A percentile compares a stretch with the other conserved stretches of the same genome.
Evolutionary conservation across 2,797 vertebrate species (phyloP).

Genomic region (Hephaestus fuliginosus): DNA sequence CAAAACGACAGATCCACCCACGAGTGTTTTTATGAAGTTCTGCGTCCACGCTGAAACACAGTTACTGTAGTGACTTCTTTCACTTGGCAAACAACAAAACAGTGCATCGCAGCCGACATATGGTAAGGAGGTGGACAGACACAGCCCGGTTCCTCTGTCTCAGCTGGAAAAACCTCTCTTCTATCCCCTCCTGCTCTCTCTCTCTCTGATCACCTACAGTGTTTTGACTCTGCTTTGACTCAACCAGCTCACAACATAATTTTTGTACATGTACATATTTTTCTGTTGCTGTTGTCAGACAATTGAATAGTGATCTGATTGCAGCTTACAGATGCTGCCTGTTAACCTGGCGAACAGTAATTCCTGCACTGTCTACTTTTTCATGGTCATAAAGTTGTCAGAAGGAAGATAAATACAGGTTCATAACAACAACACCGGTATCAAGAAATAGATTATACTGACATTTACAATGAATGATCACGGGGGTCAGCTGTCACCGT

Average conservation of each 20-base stretch:
- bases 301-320: background rate
- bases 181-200: background rate
- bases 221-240: slow-evolving; percentile 5
- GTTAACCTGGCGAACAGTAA: background rate
- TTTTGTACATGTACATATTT: background rate
- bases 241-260: background rate
- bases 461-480: background rate
- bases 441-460: background rate
- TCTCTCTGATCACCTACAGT: background rate
- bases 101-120: background rate
- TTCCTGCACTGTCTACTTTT: background rate
- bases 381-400: background rate
- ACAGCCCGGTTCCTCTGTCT: background rate
- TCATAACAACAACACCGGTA: background rate
- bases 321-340: slow-evolving; percentile 1
- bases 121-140: background rate
- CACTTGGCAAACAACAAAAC: slow-evolving; percentile 1
- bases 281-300: background rate
- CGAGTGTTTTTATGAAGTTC: background rate
- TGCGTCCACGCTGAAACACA: background rate
- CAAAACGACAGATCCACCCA: background rate
- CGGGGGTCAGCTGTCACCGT: no score
- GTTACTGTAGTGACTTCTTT: background rate
- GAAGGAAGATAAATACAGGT: background rate
- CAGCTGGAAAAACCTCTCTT: slow-evolving; percentile 14